A percentile compares a stretch with the other conserved stretches of the same genome.
Evolutionary conservation across 2,113 vertebrate species (phyloP).

Genomic region (Motacilla tschutschensis): DNA sequence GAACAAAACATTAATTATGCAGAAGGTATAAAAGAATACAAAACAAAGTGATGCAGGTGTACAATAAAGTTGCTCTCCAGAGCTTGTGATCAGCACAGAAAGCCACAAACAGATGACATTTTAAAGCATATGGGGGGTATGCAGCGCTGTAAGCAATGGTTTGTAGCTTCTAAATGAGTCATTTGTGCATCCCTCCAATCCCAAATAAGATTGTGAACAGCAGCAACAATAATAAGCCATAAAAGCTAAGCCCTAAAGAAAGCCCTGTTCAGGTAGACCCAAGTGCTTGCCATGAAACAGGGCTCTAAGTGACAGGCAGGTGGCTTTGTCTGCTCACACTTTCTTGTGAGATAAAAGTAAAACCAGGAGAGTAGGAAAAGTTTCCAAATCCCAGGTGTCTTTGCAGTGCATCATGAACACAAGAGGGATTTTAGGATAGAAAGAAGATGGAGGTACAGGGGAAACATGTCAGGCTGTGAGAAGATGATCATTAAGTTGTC

Average conservation of each 20-base stretch:
- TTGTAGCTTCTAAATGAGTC: neutral
- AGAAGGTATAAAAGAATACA: slow-evolving; percentile 26
- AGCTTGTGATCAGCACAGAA: neutral
- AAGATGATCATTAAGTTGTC: neutral
- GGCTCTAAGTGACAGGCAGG: neutral
- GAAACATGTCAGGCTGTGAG: neutral
- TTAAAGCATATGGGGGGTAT: neutral
- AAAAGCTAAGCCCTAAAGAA: neutral
- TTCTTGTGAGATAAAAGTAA: neutral
- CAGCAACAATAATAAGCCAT: neutral
- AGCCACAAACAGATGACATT: neutral
- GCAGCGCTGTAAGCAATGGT: neutral
- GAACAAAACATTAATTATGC: slow-evolving; percentile 36
- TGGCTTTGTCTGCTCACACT: neutral
- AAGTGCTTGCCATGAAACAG: neutral
- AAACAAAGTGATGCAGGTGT: slow-evolving; percentile 9
- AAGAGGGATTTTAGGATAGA: neutral
- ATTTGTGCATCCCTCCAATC: neutral
- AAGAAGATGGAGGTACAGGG: neutral
- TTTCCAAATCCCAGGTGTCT: neutral
- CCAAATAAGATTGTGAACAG: neutral
- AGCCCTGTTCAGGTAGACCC: neutral
- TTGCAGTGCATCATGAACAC: neutral
- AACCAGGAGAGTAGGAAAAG: neutral
- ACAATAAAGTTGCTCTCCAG: neutral